phyloP scores from a whole-genome alignment of 2,797 vertebrate species.

The Spinibarbus caldwelli region DNA sequence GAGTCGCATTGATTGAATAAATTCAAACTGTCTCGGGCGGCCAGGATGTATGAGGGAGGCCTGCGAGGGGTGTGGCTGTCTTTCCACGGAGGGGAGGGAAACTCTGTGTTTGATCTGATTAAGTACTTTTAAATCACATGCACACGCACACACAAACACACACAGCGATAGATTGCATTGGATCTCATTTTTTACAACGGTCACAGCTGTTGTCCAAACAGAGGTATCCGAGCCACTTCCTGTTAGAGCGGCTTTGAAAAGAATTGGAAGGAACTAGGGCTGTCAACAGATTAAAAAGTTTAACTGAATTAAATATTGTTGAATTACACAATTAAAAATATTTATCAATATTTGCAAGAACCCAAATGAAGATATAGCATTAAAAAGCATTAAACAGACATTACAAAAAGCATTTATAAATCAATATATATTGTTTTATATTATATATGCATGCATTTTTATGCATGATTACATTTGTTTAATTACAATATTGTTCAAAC shows the following conservation, averaged over 20 bases:
- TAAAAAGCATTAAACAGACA: neutral
- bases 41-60: slow-evolving; percentile 43
- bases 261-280: neutral
- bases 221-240: slow-evolving; percentile 12
- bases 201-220: slow-evolving; percentile 3
- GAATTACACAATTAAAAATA: neutral
- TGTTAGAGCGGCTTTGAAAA: slow-evolving; percentile 7
- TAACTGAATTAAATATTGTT: neutral
- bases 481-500: too few relatives aligned
- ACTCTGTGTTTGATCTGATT: slow-evolving; percentile 42
- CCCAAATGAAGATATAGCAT: neutral
- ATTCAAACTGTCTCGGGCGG: slow-evolving; percentile 39
- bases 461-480: neutral
- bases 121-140: slow-evolving; percentile 47
- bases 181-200: slow-evolving; percentile 28
- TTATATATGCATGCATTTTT: neutral
- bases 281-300: neutral
- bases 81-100: slow-evolving; percentile 26
- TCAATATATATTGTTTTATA: neutral
- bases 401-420: too few relatives aligned
- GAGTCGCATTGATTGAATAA: slow-evolving; percentile 55
- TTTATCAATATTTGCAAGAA: neutral
- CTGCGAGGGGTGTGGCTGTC: slow-evolving; percentile 21
- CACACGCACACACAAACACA: neutral
- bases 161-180: neutral